Conservation (phyloP, 1,140 invertebrate species). For the Galendromus occidentalis region DNA sequence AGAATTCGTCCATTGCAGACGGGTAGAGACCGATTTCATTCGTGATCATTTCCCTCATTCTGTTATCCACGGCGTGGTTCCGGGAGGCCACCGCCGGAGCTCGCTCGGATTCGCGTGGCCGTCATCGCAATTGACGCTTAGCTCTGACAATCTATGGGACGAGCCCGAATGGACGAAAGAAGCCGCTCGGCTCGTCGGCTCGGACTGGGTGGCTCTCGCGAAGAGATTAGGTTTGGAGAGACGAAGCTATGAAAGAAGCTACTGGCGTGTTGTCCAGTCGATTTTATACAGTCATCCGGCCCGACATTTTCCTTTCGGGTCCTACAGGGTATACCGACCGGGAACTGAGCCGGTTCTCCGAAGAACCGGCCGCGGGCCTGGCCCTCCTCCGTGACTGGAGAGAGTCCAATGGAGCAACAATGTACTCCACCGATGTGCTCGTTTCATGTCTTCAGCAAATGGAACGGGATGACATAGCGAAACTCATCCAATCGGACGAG, state of each 20-base stretch:
- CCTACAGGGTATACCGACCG: conserved; percentile 27
- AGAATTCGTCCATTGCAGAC: conserved; percentile 16
- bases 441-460: conserved; percentile 28
- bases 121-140: conserved; percentile 11
- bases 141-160: conserved; percentile 6
- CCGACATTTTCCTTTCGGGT: conserved; percentile 6
- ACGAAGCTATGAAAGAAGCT: background rate
- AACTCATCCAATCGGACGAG: conserved; percentile 27
- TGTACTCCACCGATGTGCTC: conserved; percentile 30
- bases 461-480: conserved; percentile 27
- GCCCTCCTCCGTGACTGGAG: conserved; percentile 31
- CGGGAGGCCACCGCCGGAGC: background rate
- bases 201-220: conserved; percentile 30
- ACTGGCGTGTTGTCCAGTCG: background rate
- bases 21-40: conserved; percentile 28
- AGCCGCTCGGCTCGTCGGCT: conserved; percentile 30
- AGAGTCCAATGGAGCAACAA: conserved; percentile 29
- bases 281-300: background rate
- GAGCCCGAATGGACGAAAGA: conserved; percentile 26
- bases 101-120: background rate
- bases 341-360: conserved; percentile 26
- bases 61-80: conserved; percentile 13
- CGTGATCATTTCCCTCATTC: conserved; percentile 28
- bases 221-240: conserved; percentile 24
- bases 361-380: conserved; percentile 29